Evolutionary conservation across 2,888 invertebrate genomes (phyloP), one percentile per base, ranked within the genome.

Genomic region (Dicyrtoma fusca): DNA sequence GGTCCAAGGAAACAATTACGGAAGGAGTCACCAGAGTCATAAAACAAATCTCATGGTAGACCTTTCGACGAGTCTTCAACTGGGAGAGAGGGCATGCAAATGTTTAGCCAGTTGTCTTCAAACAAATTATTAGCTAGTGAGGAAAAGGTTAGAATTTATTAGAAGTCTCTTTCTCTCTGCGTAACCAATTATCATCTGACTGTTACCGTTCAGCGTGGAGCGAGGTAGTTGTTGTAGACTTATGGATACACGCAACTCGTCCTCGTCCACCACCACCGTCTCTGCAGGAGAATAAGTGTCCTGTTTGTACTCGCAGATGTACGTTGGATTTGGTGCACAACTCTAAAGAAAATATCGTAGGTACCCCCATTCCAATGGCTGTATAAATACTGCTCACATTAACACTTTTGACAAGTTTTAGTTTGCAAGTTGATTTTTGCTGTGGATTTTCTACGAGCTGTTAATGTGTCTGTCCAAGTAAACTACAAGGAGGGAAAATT

Each of bases 21-120:
- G 64, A 64, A 64, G 49, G 64, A 64, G 64, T 49, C 64, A 47
- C 49, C 13, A 47, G 47, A 47, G 17, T 25, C 23, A 64, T 63
- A 45, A 63, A 63, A 63, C 62, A 63, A 44, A 63, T 45, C 42
- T 44, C 42, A 49, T 49, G 49, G 34, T 34, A 8, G 3, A 34
- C 34, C 34, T 34, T 34, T 5, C 34, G 8, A 8, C 34, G 8
- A 34, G 34, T 34, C 4, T 34, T 34, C 34, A 34, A 34, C 3
- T 34, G 34, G 34, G 3, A 34, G 34, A 34, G 34, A 34, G 23
- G 21, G 14, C 57, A 19, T 57, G 57, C 13, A 57, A 57, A 57
- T 25, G 25, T 57, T 57, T 57, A 23, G 23, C 57, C 23, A 57
- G 57, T 25, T 57, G 25, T 57, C 25, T 57, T n/a, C 57, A 57